A percentile compares a stretch with the other conserved stretches of the same genome.
Conservation (phyloP, 2,113 vertebrate species). For the Scytalopus superciliaris region DNA sequence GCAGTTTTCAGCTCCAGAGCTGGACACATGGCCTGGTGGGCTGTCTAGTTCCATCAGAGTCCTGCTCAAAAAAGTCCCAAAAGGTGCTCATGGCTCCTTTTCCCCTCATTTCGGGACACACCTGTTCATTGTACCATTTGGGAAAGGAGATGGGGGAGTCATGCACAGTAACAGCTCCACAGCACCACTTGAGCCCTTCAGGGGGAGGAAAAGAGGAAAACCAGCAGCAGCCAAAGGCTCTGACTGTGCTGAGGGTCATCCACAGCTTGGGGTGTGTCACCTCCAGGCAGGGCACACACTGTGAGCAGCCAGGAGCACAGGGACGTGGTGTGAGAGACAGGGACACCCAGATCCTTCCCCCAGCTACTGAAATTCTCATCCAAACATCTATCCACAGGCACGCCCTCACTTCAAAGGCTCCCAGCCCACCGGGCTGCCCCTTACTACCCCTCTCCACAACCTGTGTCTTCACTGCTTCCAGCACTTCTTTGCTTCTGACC, state of each 20-base stretch:
- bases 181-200: neutral
- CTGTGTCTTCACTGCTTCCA: neutral
- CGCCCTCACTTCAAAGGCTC: neutral
- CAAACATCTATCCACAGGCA: neutral
- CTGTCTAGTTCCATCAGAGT: neutral
- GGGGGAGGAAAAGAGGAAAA: neutral
- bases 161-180: accelerated
- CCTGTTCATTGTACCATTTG: neutral
- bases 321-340: neutral
- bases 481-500: neutral
- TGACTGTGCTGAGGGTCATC: neutral
- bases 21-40: neutral
- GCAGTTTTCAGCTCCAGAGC: neutral
- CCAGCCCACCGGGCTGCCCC: neutral
- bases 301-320: neutral
- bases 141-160: neutral
- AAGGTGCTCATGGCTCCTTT: neutral
- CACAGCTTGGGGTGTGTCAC: accelerated
- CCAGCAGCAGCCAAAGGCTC: neutral
- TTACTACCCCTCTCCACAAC: neutral
- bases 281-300: neutral
- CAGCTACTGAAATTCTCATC: neutral
- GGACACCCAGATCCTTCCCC: neutral
- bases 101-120: neutral
- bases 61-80: neutral